These are phyloP conservation scores for Sitta europaea DNA, from an alignment of 2,113 vertebrate species.

Conservation along the genomic window DNA sequence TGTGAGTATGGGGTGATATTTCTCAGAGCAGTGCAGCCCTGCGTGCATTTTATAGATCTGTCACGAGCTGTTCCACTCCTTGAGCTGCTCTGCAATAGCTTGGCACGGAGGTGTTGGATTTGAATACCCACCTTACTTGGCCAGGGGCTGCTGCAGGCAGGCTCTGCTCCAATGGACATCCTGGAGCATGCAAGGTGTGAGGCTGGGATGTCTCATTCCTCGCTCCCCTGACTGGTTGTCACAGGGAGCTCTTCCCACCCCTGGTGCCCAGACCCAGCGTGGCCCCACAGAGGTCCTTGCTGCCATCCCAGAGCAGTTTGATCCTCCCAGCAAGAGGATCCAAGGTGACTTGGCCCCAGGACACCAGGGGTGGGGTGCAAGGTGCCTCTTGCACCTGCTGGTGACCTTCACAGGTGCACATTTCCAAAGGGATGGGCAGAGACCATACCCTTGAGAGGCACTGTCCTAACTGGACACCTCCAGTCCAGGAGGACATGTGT, in stretches of 20 bases:
- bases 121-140: neutral
- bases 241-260: rapidly evolving
- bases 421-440: neutral
- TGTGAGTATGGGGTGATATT: neutral
- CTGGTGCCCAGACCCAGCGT: rapidly evolving
- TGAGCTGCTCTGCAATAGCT: neutral
- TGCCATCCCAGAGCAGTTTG: neutral
- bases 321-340: neutral
- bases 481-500: neutral
- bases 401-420: neutral
- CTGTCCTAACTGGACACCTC: neutral
- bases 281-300: neutral
- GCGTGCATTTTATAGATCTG: neutral
- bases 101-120: neutral
- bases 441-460: neutral
- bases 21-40: neutral
- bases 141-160: neutral
- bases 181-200: neutral
- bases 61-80: neutral
- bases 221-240: rapidly evolving
- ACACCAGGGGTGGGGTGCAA: neutral
- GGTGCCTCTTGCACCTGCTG: rapidly evolving
- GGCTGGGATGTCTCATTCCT: neutral
- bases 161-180: neutral
- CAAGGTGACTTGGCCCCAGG: neutral